A percentile compares a stretch with the other conserved stretches of the same genome.
Conservation (phyloP, 2,113 vertebrate species). For the Camarhynchus parvulus region DNA sequence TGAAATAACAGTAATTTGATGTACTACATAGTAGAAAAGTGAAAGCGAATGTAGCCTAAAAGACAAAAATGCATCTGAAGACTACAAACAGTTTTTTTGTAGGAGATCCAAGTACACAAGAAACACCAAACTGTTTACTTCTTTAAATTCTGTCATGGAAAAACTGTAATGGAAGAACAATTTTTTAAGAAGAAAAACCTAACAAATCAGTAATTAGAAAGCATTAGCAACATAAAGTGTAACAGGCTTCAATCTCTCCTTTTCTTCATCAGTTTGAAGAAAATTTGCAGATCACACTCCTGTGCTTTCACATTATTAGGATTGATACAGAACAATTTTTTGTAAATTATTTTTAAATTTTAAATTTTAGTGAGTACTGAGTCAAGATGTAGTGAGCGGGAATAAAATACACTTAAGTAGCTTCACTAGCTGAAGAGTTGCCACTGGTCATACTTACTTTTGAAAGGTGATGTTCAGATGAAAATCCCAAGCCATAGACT, state of each 20-base stretch:
- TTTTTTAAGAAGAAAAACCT: background rate
- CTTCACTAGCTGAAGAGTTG: background rate
- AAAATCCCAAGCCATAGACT: conserved; percentile 98
- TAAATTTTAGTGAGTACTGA: background rate
- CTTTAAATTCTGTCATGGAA: background rate
- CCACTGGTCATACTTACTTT: conserved; percentile 83
- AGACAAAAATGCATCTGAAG: background rate
- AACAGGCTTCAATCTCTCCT: background rate
- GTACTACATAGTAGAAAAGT: background rate
- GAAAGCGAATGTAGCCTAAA: background rate
- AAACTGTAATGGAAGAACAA: background rate
- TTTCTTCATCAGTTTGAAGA: background rate
- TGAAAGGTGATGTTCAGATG: conserved; percentile 95
- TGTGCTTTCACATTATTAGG: background rate
- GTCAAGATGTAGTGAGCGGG: accelerated
- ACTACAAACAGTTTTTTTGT: background rate
- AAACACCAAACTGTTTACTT: background rate
- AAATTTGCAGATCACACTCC: background rate
- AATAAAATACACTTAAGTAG: background rate
- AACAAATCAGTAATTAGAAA: background rate
- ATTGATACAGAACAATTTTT: background rate
- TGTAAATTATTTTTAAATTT: background rate
- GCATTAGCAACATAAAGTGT: background rate
- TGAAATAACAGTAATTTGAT: background rate
- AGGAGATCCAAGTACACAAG: background rate